Base-by-base conservation (phyloP, 2,113 vertebrate species). In the Eublepharis macularius region DNA sequence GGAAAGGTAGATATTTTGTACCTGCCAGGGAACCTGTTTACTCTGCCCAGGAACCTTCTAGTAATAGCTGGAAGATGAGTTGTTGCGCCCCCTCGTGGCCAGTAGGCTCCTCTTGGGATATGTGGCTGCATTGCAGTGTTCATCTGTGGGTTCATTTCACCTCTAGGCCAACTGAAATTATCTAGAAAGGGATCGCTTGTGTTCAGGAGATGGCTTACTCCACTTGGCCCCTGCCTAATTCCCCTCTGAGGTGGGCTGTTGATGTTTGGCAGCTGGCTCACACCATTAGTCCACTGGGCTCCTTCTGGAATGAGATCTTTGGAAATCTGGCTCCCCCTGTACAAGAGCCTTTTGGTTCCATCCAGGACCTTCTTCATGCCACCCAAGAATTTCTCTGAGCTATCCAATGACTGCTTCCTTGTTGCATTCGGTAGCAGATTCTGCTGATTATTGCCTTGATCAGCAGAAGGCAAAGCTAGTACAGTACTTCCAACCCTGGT, bases 281-380 rank as follows among this genome's bases (percentile, higher is more conserved):
- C 2, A 13, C 69, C 36, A 19, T 39, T 66, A 24, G 45, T 32
- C 73, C 49, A 70, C 26, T 47, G 69, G n/a, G 73, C 14, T 77
- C 32, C 85, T 36, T 82, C 74, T 39, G 65, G 26, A 7, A 70
- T 19, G 0, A 26, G 36, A 32, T 76, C 63, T 39, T 82, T 82
- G 21, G 43, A 19, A 36, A 63, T n/a, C 3, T 87, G 63, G 41
- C 41, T 82, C 65, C 85, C 65, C 77, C 85, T 70, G 34, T 74
- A 60, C 51, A 87, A 82, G 54, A 87, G 85, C 49, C 47, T 87
- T 65, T 60, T 87, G 34, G 85, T 87, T 32, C 85, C 85, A 12
- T 82, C 80, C 73, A 87, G 41, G n/a, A 87, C 76, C 41, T 82
- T 87, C 80, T 41, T 87, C 85, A 87, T 16, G 24, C 85, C 74